A percentile compares a stretch with the other conserved stretches of the same genome.
These are phyloP conservation scores for Lucilia cuprina DNA, from an alignment of 1,140 invertebrate genomes.

Conservation along the genomic window DNA sequence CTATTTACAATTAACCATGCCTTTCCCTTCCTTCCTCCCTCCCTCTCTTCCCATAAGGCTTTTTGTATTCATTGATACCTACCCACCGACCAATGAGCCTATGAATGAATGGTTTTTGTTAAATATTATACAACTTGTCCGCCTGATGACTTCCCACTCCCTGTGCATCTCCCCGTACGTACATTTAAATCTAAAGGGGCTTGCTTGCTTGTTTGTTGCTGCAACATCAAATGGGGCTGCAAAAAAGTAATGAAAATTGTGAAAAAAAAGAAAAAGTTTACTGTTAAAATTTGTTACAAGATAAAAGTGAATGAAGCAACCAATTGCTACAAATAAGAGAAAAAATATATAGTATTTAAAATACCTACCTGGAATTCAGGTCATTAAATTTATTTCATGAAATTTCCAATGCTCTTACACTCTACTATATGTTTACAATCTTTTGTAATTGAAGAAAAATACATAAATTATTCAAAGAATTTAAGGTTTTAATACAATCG, in stretches of 20 bases:
- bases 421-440: too few species aligned
- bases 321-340: neutral
- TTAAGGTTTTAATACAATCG: too few species aligned
- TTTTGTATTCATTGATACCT: neutral
- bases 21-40: neutral
- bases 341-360: neutral
- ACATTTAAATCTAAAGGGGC: neutral
- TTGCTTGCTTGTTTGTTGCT: neutral
- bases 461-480: too few species aligned
- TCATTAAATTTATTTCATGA: neutral
- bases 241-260: neutral
- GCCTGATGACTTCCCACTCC: too few species aligned
- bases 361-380: neutral
- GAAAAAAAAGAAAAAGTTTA: neutral
- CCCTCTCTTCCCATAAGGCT: neutral
- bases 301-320: neutral
- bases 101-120: neutral
- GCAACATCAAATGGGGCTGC: neutral
- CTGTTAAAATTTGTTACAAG: neutral
- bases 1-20: neutral
- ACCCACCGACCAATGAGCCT: neutral
- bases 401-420: too few species aligned
- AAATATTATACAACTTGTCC: neutral
- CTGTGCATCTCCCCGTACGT: too few species aligned
- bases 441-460: too few species aligned